phyloP scores from a whole-genome alignment of 2,888 invertebrate species.

The Gymnocheta viridis region DNA sequence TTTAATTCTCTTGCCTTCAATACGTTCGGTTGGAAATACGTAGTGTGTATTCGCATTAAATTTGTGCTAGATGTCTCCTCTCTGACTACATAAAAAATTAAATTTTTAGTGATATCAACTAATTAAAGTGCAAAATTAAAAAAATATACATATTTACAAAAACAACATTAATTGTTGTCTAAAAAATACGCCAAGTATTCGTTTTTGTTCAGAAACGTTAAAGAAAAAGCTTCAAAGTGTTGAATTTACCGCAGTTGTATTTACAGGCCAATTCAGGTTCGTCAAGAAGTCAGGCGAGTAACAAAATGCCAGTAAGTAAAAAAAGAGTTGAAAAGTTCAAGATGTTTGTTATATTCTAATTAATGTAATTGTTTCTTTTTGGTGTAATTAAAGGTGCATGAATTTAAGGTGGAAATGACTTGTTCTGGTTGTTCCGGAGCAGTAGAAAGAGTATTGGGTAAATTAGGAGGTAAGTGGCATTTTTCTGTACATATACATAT shows the following conservation, averaged over 20 bases:
- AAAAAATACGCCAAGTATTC: not conserved
- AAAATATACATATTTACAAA: not conserved
- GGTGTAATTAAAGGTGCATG: conserved; percentile 84
- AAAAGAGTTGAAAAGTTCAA: not conserved
- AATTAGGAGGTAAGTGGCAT: conserved; percentile 88
- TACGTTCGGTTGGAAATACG: not conserved
- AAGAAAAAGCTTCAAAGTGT: conserved; percentile 75
- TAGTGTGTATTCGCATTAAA: too few relatives aligned
- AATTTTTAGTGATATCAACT: conserved; percentile 28
- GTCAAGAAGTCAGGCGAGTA: conserved; percentile 72
- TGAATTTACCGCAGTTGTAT: conserved; percentile 77
- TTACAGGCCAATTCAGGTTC: conserved; percentile 73
- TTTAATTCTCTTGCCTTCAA: not conserved
- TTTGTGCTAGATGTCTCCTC: too few relatives aligned
- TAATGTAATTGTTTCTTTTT: not conserved
- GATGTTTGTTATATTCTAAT: not conserved
- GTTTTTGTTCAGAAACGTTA: conserved; percentile 23
- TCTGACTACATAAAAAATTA: not conserved
- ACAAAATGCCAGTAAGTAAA: conserved; percentile 76
- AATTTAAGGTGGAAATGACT: conserved; percentile 95
- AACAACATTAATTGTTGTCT: conserved; percentile 16
- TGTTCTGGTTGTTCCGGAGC: conserved; percentile 96
- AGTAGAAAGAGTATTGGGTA: conserved; percentile 91
- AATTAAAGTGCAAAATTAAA: conserved; percentile 39
- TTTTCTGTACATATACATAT: too few relatives aligned